Evolutionary conservation across 2,888 invertebrate genomes (phyloP).

Genomic region (Microplitis manilae): DNA sequence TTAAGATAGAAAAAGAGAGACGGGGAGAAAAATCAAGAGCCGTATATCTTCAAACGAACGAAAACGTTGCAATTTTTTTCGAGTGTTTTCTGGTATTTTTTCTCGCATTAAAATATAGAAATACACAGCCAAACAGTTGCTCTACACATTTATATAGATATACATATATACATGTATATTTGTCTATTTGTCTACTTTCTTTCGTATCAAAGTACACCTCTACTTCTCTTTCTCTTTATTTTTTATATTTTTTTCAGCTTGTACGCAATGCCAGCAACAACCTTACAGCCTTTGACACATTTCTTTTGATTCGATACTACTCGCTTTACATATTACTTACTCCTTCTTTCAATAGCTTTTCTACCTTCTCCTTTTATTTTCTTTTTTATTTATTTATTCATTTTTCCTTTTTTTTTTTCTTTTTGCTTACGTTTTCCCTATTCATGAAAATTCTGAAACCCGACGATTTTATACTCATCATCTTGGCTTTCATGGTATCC

Average conservation of each 20-base stretch:
- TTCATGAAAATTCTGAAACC: conserved; percentile 29
- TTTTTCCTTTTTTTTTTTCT: neutral
- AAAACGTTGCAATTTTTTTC: conserved; percentile 1
- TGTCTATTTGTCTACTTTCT: conserved; percentile 13
- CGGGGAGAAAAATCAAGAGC: neutral
- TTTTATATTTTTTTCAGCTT: neutral
- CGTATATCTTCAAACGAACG: neutral
- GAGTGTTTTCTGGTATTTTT: conserved; percentile 1
- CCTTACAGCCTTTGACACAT: conserved; percentile 65
- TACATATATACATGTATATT: neutral
- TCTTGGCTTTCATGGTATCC: conserved; percentile 26
- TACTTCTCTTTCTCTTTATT: conserved; percentile 61
- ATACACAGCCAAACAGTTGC: neutral
- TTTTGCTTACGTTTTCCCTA: conserved; percentile 24
- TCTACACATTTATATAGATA: neutral
- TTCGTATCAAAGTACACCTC: conserved; percentile 61
- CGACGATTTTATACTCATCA: conserved; percentile 17
- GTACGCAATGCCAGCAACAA: conserved; percentile 31
- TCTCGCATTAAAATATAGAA: conserved; percentile 1
- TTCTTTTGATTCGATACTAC: conserved; percentile 65
- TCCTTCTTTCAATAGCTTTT: conserved; percentile 50
- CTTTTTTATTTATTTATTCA: conserved; percentile 11
- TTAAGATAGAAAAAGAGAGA: neutral
- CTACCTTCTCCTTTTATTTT: conserved; percentile 29
- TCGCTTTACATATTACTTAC: conserved; percentile 46